phyloP scores from a whole-genome alignment of 2,797 vertebrate genomes.

The Anisognathus igniventris region DNA sequence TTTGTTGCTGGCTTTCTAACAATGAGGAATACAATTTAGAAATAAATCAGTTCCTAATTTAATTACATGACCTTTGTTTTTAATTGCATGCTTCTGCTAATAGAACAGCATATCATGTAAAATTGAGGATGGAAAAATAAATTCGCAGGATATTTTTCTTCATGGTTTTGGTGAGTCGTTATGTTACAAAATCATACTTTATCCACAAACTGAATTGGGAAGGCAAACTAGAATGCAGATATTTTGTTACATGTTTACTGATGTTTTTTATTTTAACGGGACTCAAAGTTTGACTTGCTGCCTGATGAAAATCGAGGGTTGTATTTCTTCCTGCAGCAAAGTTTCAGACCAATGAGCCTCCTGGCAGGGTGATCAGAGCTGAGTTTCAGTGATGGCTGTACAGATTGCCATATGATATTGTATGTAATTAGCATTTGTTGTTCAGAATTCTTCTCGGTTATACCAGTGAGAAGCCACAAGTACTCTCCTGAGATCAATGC shows the following conservation, averaged over 20 bases:
- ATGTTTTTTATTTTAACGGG: neutral
- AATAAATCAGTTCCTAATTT: neutral
- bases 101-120: neutral
- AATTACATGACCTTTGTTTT: neutral
- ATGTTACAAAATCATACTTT: neutral
- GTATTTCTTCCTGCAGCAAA: neutral
- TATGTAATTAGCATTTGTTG: conserved; percentile 42
- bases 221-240: neutral
- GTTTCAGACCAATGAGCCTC: conserved; percentile 11
- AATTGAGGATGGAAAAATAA: neutral
- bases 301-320: neutral
- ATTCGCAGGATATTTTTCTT: neutral
- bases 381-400: neutral
- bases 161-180: neutral
- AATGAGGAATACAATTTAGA: neutral
- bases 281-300: neutral
- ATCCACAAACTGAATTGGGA: neutral
- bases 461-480: conserved; percentile 34
- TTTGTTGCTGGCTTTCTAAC: neutral
- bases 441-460: conserved; percentile 23
- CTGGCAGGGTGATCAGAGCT: conserved; percentile 31
- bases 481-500: conserved; percentile 37
- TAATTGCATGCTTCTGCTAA: neutral
- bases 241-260: neutral
- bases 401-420: conserved; percentile 21